Conservation (phyloP, 2,888 invertebrate species). For the Lissocephala sabroskyi region DNA sequence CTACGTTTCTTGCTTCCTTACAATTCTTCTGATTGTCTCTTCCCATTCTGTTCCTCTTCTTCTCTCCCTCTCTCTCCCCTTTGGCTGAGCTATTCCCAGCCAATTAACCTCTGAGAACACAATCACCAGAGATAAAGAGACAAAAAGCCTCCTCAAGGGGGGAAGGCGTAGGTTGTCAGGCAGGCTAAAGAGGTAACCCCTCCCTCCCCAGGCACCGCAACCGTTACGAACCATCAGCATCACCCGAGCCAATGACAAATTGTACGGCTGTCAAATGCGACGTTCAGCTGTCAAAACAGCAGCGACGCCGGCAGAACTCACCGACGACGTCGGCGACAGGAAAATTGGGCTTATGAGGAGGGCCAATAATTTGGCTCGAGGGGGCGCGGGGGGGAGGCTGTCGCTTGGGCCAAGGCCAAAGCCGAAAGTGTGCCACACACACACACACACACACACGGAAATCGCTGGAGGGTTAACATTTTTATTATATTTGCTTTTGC, state of each 20-base stretch:
- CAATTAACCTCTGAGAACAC: not conserved
- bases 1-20: too few relatives aligned
- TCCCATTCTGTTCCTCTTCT: too few relatives aligned
- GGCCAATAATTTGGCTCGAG: slow-evolving; percentile 29
- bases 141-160: too few relatives aligned
- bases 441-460: not conserved
- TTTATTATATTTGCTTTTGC: slow-evolving; percentile 31
- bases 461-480: slow-evolving; percentile 24
- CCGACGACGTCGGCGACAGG: slow-evolving; percentile 10
- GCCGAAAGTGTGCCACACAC: slow-evolving; percentile 24
- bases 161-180: too few relatives aligned
- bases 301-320: slow-evolving; percentile 29
- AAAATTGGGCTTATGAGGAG: slow-evolving; percentile 17
- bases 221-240: not conserved
- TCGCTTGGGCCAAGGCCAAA: slow-evolving; percentile 7
- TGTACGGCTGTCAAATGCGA: slow-evolving; percentile 62
- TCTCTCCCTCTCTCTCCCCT: too few relatives aligned
- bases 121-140: too few relatives aligned
- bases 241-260: slow-evolving; percentile 56
- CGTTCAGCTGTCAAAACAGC: slow-evolving; percentile 68
- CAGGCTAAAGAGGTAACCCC: too few relatives aligned
- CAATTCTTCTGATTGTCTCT: too few relatives aligned
- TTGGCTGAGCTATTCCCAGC: slow-evolving; percentile 7
- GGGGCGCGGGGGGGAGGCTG: slow-evolving; percentile 4
- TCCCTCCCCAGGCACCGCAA: too few relatives aligned